Evolutionary conservation across 2,888 invertebrate species (phyloP), one percentile per base, ranked within the genome.

Genomic region (Diplolepis rosae): DNA sequence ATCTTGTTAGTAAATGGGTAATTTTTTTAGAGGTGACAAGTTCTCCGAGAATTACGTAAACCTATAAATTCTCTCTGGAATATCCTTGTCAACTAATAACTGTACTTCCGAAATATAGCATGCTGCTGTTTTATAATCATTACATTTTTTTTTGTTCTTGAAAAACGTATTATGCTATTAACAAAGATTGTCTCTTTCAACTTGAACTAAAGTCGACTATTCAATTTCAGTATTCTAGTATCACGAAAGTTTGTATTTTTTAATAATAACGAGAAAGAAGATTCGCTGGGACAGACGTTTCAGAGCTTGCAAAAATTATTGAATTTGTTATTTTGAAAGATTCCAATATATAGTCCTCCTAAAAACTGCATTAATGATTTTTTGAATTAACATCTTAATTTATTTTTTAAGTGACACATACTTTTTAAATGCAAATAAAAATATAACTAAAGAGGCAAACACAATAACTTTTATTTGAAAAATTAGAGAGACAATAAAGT

Each of bases 261-360:
- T 39, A 9, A 56, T 22, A 56, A 61, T 61, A 39, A 61, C 35
- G 61, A 56, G 32, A 30, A 32, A 13, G 35, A 61, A 39, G 9
- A n/a, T n/a, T 45, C 18, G 2, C 7, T 15, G 15, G 9, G 22
- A 18, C 11, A 45, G 22, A 45, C 22, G 22, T 45, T 45, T 45
- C 1, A 7, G 18, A 18, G 7, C 1, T 45, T 45, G 3, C 1
- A 18, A 22, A 45, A 32, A 45, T 18, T 2, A 45, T 45, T n/a
- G n/a, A n/a, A 45, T 45, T 45, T 45, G 7, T 18, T 45, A 15
- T 7, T 45, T 45, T 22, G n/a, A n/a, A n/a, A n/a, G n/a, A n/a
- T n/a, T n/a, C n/a, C n/a, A n/a, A n/a, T n/a, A n/a, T 9, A 2
- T 9, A 42, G 39, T 42, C 18, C 32, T 0, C 11, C 2, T 32